phyloP scores from a whole-genome alignment of 2,797 vertebrate genomes.

The Hyperoplus immaculatus region DNA sequence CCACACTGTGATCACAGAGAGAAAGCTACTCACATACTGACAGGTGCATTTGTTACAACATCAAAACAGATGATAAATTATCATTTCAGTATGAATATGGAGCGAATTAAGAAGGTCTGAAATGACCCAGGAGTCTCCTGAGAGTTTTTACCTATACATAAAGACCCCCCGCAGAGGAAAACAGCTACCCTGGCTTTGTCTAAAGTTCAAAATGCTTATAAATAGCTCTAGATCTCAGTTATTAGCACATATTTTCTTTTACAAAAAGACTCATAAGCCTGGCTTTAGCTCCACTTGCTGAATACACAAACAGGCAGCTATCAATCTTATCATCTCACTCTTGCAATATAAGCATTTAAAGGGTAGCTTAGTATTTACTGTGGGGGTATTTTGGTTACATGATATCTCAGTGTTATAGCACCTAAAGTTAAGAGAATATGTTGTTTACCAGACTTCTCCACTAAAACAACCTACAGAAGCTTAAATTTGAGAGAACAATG shows the following conservation, averaged over 20 bases:
- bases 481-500: background rate
- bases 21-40: background rate
- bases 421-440: background rate
- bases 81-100: constrained; percentile 10
- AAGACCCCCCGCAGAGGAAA: background rate
- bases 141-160: constrained; percentile 3
- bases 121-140: background rate
- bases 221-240: background rate
- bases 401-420: background rate
- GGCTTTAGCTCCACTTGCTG: background rate
- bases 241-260: background rate
- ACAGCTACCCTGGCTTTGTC: background rate
- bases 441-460: background rate
- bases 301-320: background rate
- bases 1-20: constrained; percentile 27
- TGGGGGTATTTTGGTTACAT: background rate
- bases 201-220: background rate
- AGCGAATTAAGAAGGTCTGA: constrained; percentile 6
- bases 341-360: background rate
- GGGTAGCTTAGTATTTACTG: background rate
- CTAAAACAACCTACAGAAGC: background rate
- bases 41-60: constrained; percentile 17
- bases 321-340: background rate
- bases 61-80: constrained; percentile 6
- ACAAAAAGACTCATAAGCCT: background rate